Conservation (phyloP, 64 coral and sea anemone genomes). For the Montipora cactus region DNA sequence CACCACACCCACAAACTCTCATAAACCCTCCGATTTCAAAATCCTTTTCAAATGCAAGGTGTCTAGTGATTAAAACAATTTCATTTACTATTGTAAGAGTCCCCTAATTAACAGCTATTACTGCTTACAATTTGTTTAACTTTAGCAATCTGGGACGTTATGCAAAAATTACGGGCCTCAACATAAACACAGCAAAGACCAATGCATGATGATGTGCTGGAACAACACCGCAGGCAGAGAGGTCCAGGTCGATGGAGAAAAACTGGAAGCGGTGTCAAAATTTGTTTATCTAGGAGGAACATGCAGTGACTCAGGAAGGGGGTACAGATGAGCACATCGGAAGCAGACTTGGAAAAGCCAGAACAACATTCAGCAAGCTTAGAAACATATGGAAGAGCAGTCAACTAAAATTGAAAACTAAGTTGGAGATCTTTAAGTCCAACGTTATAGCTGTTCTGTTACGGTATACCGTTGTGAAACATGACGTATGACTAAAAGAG, state of each 20-base stretch:
- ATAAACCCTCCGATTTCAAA: too few species aligned
- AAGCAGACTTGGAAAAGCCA: neutral
- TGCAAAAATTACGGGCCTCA: constrained; percentile 1
- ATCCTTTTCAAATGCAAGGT: too few species aligned
- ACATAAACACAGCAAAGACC: constrained; percentile 16
- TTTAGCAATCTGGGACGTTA: neutral
- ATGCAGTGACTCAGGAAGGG: neutral
- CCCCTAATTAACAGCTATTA: too few species aligned
- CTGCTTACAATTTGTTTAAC: neutral
- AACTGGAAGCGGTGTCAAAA: neutral
- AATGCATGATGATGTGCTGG: neutral
- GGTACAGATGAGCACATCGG: neutral
- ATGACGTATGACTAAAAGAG: neutral
- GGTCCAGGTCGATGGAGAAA: constrained; percentile 2
- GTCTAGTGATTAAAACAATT: too few species aligned
- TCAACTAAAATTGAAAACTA: neutral
- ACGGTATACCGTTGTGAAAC: neutral
- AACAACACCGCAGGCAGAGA: neutral
- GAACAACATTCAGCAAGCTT: neutral
- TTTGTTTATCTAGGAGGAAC: constrained; percentile 7
- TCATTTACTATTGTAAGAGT: too few species aligned
- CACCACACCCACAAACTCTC: too few species aligned
- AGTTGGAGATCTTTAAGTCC: neutral
- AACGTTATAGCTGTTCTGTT: neutral
- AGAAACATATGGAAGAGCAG: neutral